Conservation (phyloP, 2,113 vertebrate species). For the Brachyhypopomus gauderio region DNA sequence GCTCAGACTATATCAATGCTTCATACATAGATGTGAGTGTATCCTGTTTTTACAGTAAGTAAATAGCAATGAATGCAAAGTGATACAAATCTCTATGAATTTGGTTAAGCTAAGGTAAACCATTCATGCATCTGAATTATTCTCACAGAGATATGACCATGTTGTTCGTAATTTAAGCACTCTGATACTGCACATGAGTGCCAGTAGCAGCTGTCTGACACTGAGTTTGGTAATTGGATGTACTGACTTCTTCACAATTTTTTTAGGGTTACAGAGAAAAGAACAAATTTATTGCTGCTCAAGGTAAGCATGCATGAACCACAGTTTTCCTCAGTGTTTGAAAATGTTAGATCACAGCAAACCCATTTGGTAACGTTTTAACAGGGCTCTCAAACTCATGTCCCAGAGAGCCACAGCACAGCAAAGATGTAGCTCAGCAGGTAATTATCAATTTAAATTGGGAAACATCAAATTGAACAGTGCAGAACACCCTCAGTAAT, state of each 20-base stretch:
- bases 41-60: background rate
- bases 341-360: background rate
- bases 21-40: slow-evolving; percentile 94
- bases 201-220: no score
- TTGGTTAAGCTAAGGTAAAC: no score
- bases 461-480: no score
- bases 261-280: slow-evolving; percentile 91
- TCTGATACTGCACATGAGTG: no score
- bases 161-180: no score
- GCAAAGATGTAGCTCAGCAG: background rate
- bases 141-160: background rate
- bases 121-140: background rate
- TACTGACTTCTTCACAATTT: background rate
- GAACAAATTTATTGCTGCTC: slow-evolving; percentile 96
- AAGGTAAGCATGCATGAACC: slow-evolving; percentile 78
- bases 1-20: slow-evolving; percentile 94
- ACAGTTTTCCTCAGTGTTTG: background rate
- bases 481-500: no score
- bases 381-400: no score
- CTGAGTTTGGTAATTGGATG: background rate
- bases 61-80: no score
- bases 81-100: no score
- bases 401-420: no score
- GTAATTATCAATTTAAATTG: no score
- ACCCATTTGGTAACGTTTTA: background rate